Conservation (phyloP, 2,888 invertebrate species). For the Acrobasis suavella region DNA sequence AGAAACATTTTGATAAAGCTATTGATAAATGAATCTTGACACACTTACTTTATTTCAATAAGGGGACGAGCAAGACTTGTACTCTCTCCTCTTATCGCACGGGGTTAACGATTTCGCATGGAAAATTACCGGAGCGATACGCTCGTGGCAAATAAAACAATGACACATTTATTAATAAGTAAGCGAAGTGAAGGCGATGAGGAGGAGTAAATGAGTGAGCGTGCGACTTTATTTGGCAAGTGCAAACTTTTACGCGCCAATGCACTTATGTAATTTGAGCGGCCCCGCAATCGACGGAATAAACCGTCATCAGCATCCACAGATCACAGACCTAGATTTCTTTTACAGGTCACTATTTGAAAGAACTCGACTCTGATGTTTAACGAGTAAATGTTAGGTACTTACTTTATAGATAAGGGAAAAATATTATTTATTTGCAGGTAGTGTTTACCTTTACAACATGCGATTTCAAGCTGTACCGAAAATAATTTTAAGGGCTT, state of each 20-base stretch:
- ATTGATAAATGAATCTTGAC: slow-evolving; percentile 24
- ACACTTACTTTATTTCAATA: slow-evolving; percentile 27
- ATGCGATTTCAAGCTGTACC: too few relatives aligned
- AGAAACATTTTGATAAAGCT: slow-evolving; percentile 24
- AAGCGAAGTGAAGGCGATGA: slow-evolving; percentile 42
- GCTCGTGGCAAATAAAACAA: slow-evolving; percentile 61
- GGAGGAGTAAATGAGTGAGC: slow-evolving; percentile 38
- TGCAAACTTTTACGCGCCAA: slow-evolving; percentile 52
- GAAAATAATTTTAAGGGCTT: too few relatives aligned
- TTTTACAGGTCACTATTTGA: not conserved
- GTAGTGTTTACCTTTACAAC: too few relatives aligned
- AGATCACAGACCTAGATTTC: too few relatives aligned
- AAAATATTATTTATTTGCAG: too few relatives aligned
- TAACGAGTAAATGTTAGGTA: too few relatives aligned
- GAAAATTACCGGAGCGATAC: slow-evolving; percentile 68
- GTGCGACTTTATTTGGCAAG: slow-evolving; percentile 62
- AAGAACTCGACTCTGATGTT: not conserved
- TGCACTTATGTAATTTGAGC: slow-evolving; percentile 42
- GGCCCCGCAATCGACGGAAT: too few relatives aligned
- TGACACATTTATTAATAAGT: slow-evolving; percentile 73
- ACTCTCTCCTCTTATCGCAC: slow-evolving; percentile 57
- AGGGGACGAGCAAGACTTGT: slow-evolving; percentile 17
- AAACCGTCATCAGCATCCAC: too few relatives aligned
- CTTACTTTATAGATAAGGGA: too few relatives aligned
- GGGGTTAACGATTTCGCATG: slow-evolving; percentile 73